Evolutionary conservation across 2,888 invertebrate species (phyloP), one percentile per base, ranked within the genome.

Genomic region (Amiota minor): DNA sequence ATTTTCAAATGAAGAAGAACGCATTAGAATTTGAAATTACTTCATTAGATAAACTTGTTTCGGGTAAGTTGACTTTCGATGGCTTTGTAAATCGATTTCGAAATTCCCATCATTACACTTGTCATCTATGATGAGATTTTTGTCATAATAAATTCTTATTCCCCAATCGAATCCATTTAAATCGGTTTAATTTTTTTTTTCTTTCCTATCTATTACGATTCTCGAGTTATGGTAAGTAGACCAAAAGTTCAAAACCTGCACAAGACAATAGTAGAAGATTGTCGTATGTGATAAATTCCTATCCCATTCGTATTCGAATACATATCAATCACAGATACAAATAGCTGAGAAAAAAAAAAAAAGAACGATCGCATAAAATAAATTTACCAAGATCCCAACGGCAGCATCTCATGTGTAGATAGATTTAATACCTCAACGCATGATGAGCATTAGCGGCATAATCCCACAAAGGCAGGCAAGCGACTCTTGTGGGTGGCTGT

Each of bases 361-460:
- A 49, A 46, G 12, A 49, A 10, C 11, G 10, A 50, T 67, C 12
- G 8, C n/a, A 67, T 67, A 49, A 20, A 20, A 67, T 50, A 50
- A 16, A 50, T n/a, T 65, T n/a, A 18, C 10, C 16, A 1, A 65
- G 67, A n/a, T 50, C 23, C 67, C 23, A 68, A 35, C 49, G 18
- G 47, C 18, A 62, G n/a, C 53, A 53, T 53, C 12, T 62, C 18
- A 45, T 14, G 49, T 53, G 23, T 35, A 50, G 59, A 59, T 49
- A 50, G 23, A 18, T 68, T 50, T 68, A 14, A 53, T 50, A 23
- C 50, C 49, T 35, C 35, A 59, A 16, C n/a, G 11, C 50, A 68
- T 53, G 49, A 20, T 68, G 23, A 12, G 67, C 67, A 68, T 68
- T 50, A 68, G 67, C 50, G 53, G n/a, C 67, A 68, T 68, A 68